Conservation (phyloP, 2,888 invertebrate genomes). For the Neelides folsomi region DNA sequence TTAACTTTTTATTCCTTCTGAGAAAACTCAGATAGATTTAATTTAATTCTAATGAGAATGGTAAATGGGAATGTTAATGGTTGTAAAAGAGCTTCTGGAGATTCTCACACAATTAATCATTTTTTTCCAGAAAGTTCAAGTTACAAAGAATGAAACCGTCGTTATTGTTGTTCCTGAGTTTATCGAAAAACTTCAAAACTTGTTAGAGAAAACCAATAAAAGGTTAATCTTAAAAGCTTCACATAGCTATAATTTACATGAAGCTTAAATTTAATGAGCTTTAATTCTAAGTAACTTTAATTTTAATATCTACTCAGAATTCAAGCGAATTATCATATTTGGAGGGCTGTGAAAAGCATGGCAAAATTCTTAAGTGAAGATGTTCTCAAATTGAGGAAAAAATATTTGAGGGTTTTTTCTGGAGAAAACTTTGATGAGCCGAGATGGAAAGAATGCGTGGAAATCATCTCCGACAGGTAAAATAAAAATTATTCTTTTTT, state of each 20-base stretch:
- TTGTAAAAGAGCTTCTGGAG: too few species aligned
- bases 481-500: too few species aligned
- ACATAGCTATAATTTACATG: too few species aligned
- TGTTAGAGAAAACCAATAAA: constrained; percentile 46
- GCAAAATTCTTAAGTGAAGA: constrained; percentile 60
- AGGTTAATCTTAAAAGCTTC: too few species aligned
- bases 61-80: too few species aligned
- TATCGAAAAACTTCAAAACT: constrained; percentile 53
- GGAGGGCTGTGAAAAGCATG: constrained; percentile 65
- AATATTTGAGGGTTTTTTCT: constrained; percentile 63
- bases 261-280: too few species aligned
- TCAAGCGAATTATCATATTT: constrained; percentile 79
- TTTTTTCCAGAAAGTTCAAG: constrained; percentile 37
- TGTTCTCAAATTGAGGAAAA: constrained; percentile 59
- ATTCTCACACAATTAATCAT: too few species aligned
- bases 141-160: constrained; percentile 56
- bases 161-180: constrained; percentile 73
- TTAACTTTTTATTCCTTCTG: too few species aligned
- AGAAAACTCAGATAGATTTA: too few species aligned
- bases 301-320: constrained; percentile 42
- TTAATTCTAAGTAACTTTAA: too few species aligned
- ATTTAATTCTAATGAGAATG: too few species aligned
- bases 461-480: constrained; percentile 40
- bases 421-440: constrained; percentile 71
- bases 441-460: constrained; percentile 81